phyloP scores from a whole-genome alignment of 92 coral and sea anemone species.

The Epizoanthus illoricatus region DNA sequence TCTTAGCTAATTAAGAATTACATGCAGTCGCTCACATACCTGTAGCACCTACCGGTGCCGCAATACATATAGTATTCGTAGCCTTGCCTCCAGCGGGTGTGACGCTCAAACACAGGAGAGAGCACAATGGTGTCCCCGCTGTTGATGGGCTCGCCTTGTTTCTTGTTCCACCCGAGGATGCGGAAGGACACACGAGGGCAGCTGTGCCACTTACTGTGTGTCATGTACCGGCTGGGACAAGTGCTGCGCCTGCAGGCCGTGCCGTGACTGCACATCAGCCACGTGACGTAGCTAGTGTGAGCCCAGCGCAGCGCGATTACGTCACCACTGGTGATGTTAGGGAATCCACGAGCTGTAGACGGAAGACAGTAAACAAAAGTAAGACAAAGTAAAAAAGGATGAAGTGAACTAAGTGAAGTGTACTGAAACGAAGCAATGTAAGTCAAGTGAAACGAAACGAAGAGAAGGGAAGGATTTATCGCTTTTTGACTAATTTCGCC shows the following conservation, averaged over 20 bases:
- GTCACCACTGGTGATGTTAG: neutral
- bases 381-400: neutral
- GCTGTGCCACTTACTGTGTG: slow-evolving; percentile 20
- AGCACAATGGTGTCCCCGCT: slow-evolving; percentile 39
- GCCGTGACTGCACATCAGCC: slow-evolving; percentile 30
- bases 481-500: too few species aligned
- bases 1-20: too few species aligned
- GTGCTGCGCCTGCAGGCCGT: slow-evolving; percentile 9
- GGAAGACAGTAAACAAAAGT: neutral
- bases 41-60: neutral
- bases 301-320: slow-evolving; percentile 28
- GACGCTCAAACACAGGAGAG: slow-evolving; percentile 34
- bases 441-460: neutral
- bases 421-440: neutral
- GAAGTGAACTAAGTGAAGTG: neutral
- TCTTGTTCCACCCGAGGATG: slow-evolving; percentile 22
- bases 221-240: slow-evolving; percentile 32
- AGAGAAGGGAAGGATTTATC: too few species aligned
- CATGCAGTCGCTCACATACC: neutral
- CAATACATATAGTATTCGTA: slow-evolving; percentile 30
- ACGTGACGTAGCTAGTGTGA: slow-evolving; percentile 15
- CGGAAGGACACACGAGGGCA: slow-evolving; percentile 30
- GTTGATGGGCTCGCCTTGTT: slow-evolving; percentile 29
- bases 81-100: slow-evolving; percentile 30
- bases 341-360: neutral